phyloP scores from a whole-genome alignment of 92 coral and sea anemone species.

The Parazoanthus atlanticus region DNA sequence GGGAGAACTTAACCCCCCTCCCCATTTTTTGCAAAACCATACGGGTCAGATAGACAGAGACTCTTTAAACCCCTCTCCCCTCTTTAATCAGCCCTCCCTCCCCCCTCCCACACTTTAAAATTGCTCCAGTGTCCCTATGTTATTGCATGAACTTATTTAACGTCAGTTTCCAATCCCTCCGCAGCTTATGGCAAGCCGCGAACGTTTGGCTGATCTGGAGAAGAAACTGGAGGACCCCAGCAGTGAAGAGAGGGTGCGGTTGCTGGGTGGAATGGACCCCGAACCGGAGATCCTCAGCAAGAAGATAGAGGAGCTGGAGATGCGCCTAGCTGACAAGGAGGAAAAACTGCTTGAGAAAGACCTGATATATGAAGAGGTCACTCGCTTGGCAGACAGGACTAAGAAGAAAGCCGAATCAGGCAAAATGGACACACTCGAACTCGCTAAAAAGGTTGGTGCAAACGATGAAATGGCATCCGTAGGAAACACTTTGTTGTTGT shows the following conservation, averaged over 20 bases:
- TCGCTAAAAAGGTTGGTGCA: slow-evolving; percentile 88
- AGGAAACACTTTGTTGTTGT: not conserved
- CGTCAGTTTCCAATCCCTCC: not conserved
- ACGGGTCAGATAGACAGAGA: no score
- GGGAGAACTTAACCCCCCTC: no score
- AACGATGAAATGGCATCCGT: not conserved
- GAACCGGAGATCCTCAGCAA: slow-evolving; percentile 91
- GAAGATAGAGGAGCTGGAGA: slow-evolving; percentile 95
- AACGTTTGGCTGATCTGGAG: slow-evolving; percentile 86
- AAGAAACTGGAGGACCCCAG: slow-evolving; percentile 89
- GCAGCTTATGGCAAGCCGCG: slow-evolving; percentile 85
- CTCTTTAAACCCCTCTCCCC: no score
- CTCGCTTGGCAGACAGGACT: slow-evolving; percentile 94
- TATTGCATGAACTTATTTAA: not conserved
- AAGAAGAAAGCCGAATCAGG: slow-evolving; percentile 96
- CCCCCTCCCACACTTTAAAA: no score
- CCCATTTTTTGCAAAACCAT: no score
- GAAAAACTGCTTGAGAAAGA: slow-evolving; percentile 97
- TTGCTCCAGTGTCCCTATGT: no score
- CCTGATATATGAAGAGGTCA: slow-evolving; percentile 95
- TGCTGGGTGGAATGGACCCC: slow-evolving; percentile 91
- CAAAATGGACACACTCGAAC: slow-evolving; percentile 90
- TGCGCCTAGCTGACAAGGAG: slow-evolving; percentile 95
- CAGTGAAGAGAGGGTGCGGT: slow-evolving; percentile 84
- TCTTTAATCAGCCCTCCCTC: no score